These are phyloP conservation scores for Chymomyza fuscimana DNA, from an alignment of 2,888 invertebrate genomes.

Conservation along the genomic window DNA sequence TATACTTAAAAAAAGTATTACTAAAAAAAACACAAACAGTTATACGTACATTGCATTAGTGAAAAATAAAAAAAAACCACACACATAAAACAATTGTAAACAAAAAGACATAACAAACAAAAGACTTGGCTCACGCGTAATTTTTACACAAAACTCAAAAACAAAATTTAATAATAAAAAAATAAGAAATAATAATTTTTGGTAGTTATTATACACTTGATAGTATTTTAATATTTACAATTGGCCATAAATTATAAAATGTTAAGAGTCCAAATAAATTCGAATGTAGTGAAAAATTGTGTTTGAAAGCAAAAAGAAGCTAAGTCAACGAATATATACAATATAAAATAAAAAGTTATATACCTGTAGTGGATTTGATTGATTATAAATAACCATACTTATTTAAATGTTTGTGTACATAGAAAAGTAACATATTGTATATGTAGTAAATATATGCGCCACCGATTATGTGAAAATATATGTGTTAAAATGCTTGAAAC, in stretches of 20 bases:
- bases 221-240: slow-evolving; percentile 8
- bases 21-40: slow-evolving; percentile 32
- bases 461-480: slow-evolving; percentile 55
- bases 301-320: slow-evolving; percentile 18
- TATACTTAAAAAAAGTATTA: slow-evolving; percentile 17
- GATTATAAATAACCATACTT: slow-evolving; percentile 26
- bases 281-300: slow-evolving; percentile 21
- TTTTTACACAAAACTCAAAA: slow-evolving; percentile 56
- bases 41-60: slow-evolving; percentile 44
- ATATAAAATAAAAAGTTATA: slow-evolving; percentile 8
- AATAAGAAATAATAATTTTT: slow-evolving; percentile 12
- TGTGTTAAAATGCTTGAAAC: slow-evolving; percentile 7
- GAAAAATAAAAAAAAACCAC: slow-evolving; percentile 5
- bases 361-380: slow-evolving; percentile 8
- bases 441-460: slow-evolving; percentile 49
- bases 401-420: slow-evolving; percentile 31
- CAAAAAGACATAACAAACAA: slow-evolving; percentile 55
- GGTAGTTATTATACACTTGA: slow-evolving; percentile 12
- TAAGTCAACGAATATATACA: slow-evolving; percentile 46
- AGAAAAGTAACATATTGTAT: slow-evolving; percentile 28
- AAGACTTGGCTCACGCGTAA: slow-evolving; percentile 55
- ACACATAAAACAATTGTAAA: slow-evolving; percentile 22
- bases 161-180: slow-evolving; percentile 16
- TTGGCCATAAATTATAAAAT: neutral
- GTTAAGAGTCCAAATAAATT: slow-evolving; percentile 17